Conservation (phyloP, 2,113 vertebrate genomes). For the Notiomystis cincta region DNA sequence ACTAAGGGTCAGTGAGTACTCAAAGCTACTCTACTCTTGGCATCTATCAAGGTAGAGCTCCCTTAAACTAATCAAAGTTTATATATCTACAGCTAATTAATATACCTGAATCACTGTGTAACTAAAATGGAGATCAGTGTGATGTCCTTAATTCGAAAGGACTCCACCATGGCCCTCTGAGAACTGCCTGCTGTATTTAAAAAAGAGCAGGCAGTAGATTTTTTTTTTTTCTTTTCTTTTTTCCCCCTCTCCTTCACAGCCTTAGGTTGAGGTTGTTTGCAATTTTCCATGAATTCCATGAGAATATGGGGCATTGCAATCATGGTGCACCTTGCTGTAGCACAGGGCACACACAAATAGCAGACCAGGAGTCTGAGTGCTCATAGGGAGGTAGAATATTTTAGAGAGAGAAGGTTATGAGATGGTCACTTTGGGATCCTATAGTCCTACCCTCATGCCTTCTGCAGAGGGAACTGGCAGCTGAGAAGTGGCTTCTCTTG, state of each 20-base stretch:
- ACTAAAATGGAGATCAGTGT: background rate
- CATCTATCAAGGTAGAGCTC: background rate
- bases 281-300: background rate
- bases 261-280: background rate
- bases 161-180: background rate
- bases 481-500: background rate
- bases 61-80: background rate
- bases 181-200: background rate
- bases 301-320: background rate
- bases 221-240: too few relatives aligned
- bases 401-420: background rate
- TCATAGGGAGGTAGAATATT: background rate
- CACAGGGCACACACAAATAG: background rate
- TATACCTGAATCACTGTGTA: background rate
- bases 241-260: background rate
- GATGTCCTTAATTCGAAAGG: background rate
- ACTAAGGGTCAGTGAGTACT: background rate
- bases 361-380: background rate
- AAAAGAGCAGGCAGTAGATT: background rate
- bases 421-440: background rate
- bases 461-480: background rate
- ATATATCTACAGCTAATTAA: background rate
- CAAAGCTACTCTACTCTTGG: background rate
- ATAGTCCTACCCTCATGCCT: accelerated
- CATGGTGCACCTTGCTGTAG: background rate